Evolutionary conservation across 2,113 vertebrate species (phyloP), one percentile per base, ranked within the genome.

Genomic region (Ammospiza caudacuta): DNA sequence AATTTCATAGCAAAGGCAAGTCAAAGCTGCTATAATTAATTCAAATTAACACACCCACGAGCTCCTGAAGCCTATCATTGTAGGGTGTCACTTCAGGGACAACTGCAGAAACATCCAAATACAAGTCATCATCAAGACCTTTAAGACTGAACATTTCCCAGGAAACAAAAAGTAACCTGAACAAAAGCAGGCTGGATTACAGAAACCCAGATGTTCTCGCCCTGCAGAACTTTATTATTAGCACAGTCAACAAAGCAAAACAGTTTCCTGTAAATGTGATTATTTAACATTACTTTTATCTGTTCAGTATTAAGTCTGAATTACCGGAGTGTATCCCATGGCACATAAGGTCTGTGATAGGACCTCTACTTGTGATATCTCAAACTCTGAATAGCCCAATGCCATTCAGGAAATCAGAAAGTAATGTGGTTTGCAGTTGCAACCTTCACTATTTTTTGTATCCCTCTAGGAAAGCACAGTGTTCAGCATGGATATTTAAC

Each of bases 1-100:
- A 73, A 85, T 94, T 79, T 90, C 73, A 61, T 17, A 94, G 78
- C 49, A 78, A 92, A 89, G 31, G 76, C 68, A 95, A 93, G 76
- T 81, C 69, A 94, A 94, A 80, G 63, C 86, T 47, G 44, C 63
- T 93, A 35, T 87, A 94, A 94, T 96, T 94, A 94, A 91, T 92
- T 77, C 87, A 85, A 96, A 94, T 96, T 94, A 95, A 77, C 67
- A 84, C 83, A 63, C 64, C 66, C 49, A 82, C 55, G 7, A 66
- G 68, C 62, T 91, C 51, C 62, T 62, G 79, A 92, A 93, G 64
- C 82, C 54, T 90, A 18, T 87, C 72, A 91, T 79, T 68, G 62
- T 39, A 83, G 82, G 46, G 54, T 39, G 69, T 92, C 1, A 0
- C 17, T 51, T 61, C 78, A 62, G 83, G 61, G 41, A 58, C 68